Percentiles rank a stretch among this genome's conserved stretches.
These are phyloP conservation scores for Hydrozoanthus gracilis DNA, from an alignment of 92 coral and sea anemone species.

Conservation along the genomic window DNA sequence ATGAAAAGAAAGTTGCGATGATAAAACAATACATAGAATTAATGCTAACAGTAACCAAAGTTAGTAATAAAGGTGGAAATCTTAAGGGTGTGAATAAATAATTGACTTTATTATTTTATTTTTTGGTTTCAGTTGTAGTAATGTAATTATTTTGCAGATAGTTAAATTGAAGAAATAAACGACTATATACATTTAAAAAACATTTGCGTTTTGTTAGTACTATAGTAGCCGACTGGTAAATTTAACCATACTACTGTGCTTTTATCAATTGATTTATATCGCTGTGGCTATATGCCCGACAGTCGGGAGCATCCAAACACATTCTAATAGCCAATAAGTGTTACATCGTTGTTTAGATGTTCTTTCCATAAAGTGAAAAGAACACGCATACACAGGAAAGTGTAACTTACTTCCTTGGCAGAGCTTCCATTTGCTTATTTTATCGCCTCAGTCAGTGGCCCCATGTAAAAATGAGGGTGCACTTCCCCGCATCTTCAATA, in stretches of 20 bases:
- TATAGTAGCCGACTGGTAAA: background rate
- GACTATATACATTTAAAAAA: slow-evolving; percentile 5
- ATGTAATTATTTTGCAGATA: background rate
- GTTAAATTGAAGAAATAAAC: slow-evolving; percentile 1
- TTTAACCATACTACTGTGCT: background rate
- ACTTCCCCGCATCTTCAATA: slow-evolving; percentile 83
- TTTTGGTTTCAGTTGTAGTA: background rate
- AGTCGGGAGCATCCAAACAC: no score
- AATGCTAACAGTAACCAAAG: background rate
- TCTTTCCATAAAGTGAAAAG: no score
- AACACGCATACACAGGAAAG: no score
- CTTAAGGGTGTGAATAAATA: background rate
- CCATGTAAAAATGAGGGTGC: slow-evolving; percentile 99
- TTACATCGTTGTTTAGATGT: no score
- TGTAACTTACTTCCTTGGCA: slow-evolving; percentile 82
- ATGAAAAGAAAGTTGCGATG: background rate
- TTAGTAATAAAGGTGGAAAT: background rate
- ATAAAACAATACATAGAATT: background rate
- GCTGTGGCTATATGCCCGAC: no score
- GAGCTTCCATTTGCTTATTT: slow-evolving; percentile 88
- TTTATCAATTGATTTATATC: background rate
- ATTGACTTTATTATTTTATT: background rate
- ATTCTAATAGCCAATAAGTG: no score
- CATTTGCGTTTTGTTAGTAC: background rate
- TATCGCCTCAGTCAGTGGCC: slow-evolving; percentile 92